Evolutionary conservation across 2,888 invertebrate genomes (phyloP), one percentile per base, ranked within the genome.

Genomic region (Bellardia bayeri): DNA sequence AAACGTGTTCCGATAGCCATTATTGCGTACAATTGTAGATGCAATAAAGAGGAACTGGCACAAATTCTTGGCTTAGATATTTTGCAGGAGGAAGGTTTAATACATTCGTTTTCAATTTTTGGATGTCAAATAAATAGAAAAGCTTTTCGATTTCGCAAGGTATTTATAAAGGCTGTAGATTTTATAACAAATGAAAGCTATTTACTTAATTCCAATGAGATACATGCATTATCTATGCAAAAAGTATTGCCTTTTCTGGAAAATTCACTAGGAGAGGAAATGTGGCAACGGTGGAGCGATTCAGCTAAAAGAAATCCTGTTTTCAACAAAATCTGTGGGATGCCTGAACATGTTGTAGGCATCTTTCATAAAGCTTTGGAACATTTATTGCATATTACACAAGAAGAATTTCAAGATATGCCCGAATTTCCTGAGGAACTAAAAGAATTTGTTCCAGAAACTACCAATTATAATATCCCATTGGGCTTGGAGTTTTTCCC

Each of bases 311-410:
- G 79, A 14, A 90, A 93, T 91, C 89, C 91, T 86, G 90, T 94
- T 88, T 91, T 93, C 91, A 45, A 93, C 82, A 91, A 93, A 91
- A 92, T 94, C 90, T 92, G 91, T 30, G 87, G 75, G 2, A 84
- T 90, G 11, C 96, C 75, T 92, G 94, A 90, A 94, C 95, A 90
- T 64, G 94, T 96, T 7, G 95, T 96, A 14, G 93, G 94, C 75
- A 93, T 96, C 69, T 96, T 96, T 90, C 97, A 97, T 91, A 94
- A 95, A 89, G 96, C 96, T 37, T 94, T 97, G 33, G 94, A 95
- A 69, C 95, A 95, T 90, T 92, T 97, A 69, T 95, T 95, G 56
- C 92, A 95, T 63, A 94, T 96, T 71, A 93, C 96, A 49, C 94
- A 95, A 45, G 95, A 96, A 91, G 94, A 95, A 88, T 93, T 95